These are phyloP conservation scores for Trachelus stipa DNA, from an alignment of 2,888 invertebrate genomes.

Conservation along the genomic window DNA sequence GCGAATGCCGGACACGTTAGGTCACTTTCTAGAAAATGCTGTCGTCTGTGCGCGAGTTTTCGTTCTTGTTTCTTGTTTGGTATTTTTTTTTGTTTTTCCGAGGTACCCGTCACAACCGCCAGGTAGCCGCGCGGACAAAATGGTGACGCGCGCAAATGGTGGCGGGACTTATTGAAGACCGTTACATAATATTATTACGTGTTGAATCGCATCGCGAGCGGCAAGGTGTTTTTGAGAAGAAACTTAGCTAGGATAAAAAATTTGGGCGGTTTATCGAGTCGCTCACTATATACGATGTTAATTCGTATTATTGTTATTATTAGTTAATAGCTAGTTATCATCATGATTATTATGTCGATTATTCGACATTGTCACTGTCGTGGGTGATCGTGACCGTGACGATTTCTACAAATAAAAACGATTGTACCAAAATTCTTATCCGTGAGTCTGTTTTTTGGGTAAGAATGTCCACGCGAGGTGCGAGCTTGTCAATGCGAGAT, in stretches of 20 bases:
- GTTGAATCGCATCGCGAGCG: background rate
- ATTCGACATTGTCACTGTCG: background rate
- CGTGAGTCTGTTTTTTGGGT: background rate
- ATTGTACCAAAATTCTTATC: slow-evolving; percentile 6
- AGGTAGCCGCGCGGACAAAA: background rate
- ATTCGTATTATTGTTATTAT: background rate
- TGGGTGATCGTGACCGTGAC: background rate
- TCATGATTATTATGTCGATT: background rate
- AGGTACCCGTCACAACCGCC: background rate
- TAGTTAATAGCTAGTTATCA: background rate
- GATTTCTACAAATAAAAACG: slow-evolving; percentile 1
- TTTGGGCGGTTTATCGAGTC: slow-evolving; percentile 23
- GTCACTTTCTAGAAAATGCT: no score
- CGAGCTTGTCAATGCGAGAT: background rate
- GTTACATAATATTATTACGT: background rate
- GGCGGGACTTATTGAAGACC: background rate
- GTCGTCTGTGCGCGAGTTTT: no score
- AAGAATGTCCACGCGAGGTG: background rate
- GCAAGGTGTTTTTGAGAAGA: slow-evolving; percentile 12
- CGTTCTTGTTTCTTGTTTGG: no score
- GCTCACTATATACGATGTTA: background rate
- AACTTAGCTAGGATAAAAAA: slow-evolving; percentile 43
- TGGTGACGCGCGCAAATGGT: background rate
- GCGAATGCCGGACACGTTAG: no score
- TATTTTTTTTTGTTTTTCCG: background rate